Evolutionary conservation across 2,797 vertebrate genomes (phyloP).

Genomic region (Ambastaia sidthimunki): DNA sequence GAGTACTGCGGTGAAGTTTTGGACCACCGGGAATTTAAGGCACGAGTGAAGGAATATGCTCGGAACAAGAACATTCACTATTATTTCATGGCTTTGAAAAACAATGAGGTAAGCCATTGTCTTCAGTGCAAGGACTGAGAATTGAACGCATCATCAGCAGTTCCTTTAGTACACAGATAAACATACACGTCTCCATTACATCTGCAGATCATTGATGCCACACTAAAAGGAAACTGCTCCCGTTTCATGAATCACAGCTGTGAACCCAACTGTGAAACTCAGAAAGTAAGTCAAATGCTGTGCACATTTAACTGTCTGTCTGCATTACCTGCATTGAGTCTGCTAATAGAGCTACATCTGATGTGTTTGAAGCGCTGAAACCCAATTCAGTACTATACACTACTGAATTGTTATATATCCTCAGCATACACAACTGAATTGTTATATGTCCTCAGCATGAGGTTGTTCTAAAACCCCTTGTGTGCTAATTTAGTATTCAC

Average conservation of each 20-base stretch:
- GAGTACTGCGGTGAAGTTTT: constrained; percentile 98
- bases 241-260: constrained; percentile 99
- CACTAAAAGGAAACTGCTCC: constrained; percentile 97
- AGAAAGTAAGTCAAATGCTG: constrained; percentile 85
- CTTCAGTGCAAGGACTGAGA: not conserved
- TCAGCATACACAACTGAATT: too few relatives aligned
- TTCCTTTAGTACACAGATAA: not conserved
- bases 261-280: constrained; percentile 98
- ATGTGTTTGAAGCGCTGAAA: too few relatives aligned
- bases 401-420: too few relatives aligned
- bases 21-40: constrained; percentile 98
- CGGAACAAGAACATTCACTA: constrained; percentile 98
- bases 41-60: constrained; percentile 97
- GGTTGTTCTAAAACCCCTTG: too few relatives aligned
- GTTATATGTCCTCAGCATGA: too few relatives aligned
- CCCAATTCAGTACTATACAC: too few relatives aligned
- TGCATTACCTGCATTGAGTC: too few relatives aligned
- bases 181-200: constrained; percentile 1
- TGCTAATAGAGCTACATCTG: too few relatives aligned
- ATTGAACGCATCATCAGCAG: constrained; percentile 19
- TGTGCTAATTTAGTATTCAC: too few relatives aligned
- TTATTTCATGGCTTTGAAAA: constrained; percentile 98
- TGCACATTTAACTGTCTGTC: not conserved
- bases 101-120: constrained; percentile 87
- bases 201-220: constrained; percentile 95